These are phyloP conservation scores for Cabera pusaria DNA, from an alignment of 2,888 invertebrate species.

Conservation along the genomic window DNA sequence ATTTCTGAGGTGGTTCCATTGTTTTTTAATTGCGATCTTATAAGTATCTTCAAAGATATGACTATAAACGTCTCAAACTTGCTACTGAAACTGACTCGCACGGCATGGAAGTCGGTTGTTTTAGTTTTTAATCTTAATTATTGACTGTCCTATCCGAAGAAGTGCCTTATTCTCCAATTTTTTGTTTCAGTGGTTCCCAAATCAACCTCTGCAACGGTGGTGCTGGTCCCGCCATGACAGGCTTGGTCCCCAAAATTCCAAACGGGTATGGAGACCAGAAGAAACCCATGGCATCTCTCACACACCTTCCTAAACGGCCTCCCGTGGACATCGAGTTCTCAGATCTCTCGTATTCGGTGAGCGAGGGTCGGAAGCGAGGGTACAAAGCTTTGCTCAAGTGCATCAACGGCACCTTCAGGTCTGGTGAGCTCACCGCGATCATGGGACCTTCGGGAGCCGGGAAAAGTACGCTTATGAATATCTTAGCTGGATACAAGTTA, in stretches of 20 bases:
- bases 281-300: slow-evolving; percentile 89
- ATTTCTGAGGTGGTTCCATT: too few relatives aligned
- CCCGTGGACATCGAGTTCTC: slow-evolving; percentile 96
- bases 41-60: too few relatives aligned
- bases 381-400: slow-evolving; percentile 94
- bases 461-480: slow-evolving; percentile 94
- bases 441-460: slow-evolving; percentile 96
- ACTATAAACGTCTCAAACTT: too few relatives aligned
- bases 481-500: slow-evolving; percentile 94
- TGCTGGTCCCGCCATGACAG: slow-evolving; percentile 72
- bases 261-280: slow-evolving; percentile 88
- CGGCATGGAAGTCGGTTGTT: too few relatives aligned
- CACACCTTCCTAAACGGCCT: slow-evolving; percentile 92
- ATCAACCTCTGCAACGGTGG: slow-evolving; percentile 89
- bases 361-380: slow-evolving; percentile 91
- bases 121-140: too few relatives aligned
- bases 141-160: too few relatives aligned
- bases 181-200: slow-evolving; percentile 86
- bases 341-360: slow-evolving; percentile 94
- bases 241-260: slow-evolving; percentile 87
- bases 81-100: too few relatives aligned
- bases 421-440: slow-evolving; percentile 96
- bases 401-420: slow-evolving; percentile 93
- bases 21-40: too few relatives aligned
- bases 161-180: too few relatives aligned